Evolutionary conservation across 2,797 vertebrate genomes (phyloP).

Genomic region (Zalophus californianus): DNA sequence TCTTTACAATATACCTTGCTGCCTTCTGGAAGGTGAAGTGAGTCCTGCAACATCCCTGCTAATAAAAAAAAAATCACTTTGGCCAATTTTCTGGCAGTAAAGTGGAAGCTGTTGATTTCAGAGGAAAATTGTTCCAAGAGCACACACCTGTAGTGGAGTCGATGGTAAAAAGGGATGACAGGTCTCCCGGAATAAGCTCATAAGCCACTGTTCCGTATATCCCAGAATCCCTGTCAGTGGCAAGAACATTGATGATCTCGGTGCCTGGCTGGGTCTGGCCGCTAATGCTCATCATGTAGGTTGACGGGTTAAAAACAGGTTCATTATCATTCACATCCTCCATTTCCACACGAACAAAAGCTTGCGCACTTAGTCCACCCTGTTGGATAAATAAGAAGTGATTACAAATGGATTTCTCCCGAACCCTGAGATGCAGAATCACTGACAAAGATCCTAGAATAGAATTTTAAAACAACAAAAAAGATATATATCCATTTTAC

Average conservation of each 20-base stretch:
- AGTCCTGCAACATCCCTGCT: neutral
- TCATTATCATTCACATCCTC: constrained; percentile 95
- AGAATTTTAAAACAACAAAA: neutral
- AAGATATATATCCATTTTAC: neutral
- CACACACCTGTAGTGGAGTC: constrained; percentile 93
- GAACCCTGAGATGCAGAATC: neutral
- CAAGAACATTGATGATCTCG: constrained; percentile 92
- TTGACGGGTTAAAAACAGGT: constrained; percentile 92
- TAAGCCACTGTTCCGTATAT: constrained; percentile 91
- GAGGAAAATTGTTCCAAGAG: neutral
- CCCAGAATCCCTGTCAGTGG: constrained; percentile 93
- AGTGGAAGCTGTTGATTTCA: neutral
- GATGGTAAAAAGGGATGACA: constrained; percentile 91
- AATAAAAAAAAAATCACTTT: neutral
- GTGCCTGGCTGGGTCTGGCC: constrained; percentile 91
- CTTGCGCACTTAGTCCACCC: constrained; percentile 95
- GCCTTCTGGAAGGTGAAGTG: neutral
- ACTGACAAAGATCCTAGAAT: neutral
- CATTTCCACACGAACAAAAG: constrained; percentile 94
- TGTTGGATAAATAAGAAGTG: constrained; percentile 81
- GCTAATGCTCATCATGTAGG: constrained; percentile 92
- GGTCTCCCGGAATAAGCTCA: constrained; percentile 90
- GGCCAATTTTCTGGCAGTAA: neutral
- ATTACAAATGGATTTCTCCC: constrained; percentile 31
- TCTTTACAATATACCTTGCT: neutral